phyloP scores from a whole-genome alignment of 2,113 vertebrate species.

The Leucopsar rothschildi region DNA sequence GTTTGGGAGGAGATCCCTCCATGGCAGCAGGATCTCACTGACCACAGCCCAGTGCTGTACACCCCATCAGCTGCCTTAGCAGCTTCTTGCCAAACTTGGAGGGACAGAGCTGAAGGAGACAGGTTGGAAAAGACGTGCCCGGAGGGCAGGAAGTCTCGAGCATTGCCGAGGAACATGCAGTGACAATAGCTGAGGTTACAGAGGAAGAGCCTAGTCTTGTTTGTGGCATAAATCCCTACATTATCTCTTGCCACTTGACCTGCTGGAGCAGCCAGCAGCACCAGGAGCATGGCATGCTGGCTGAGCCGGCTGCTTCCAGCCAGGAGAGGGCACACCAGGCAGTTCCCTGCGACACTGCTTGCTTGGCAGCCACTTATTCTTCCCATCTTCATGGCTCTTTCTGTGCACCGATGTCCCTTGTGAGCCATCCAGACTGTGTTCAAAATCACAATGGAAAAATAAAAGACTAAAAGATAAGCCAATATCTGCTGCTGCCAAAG shows the following conservation, averaged over 20 bases:
- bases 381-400: background rate
- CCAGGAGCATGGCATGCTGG: background rate
- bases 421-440: background rate
- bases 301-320: conserved; percentile 42
- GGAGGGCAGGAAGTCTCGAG: background rate
- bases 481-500: background rate
- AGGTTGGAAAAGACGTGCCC: background rate
- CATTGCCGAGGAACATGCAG: background rate
- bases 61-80: background rate
- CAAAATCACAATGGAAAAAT: background rate
- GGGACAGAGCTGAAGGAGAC: background rate
- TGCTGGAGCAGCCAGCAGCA: background rate
- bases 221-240: conserved; percentile 22
- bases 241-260: conserved; percentile 24
- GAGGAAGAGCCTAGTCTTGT: conserved; percentile 5
- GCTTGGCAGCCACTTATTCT: background rate
- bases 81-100: background rate
- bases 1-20: background rate
- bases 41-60: background rate
- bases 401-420: background rate
- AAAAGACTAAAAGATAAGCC: conserved; percentile 22
- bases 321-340: conserved; percentile 57
- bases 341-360: background rate
- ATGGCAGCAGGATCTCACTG: background rate
- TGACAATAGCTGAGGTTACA: background rate